These are phyloP conservation scores for Odontocerum albicorne DNA, from an alignment of 2,888 invertebrate genomes.

Conservation along the genomic window DNA sequence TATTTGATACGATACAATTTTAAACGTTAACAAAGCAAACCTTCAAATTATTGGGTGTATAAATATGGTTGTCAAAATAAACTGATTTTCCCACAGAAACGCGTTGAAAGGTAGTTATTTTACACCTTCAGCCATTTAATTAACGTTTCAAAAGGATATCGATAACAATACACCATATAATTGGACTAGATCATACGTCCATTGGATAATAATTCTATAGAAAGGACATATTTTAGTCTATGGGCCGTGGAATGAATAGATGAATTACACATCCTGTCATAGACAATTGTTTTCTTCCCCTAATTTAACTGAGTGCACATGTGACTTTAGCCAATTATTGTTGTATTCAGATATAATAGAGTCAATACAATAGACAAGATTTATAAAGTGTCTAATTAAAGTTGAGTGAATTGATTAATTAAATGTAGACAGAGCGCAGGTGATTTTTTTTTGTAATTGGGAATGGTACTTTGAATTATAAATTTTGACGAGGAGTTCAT, in stretches of 20 bases:
- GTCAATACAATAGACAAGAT: background rate
- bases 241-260: constrained; percentile 5
- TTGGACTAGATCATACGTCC: constrained; percentile 3
- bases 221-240: constrained; percentile 17
- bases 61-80: no score
- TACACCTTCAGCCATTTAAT: constrained; percentile 16
- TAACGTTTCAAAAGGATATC: constrained; percentile 6
- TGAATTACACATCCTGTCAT: constrained; percentile 15
- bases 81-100: constrained; percentile 22
- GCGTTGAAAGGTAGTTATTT: constrained; percentile 15
- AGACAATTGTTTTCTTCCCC: constrained; percentile 13
- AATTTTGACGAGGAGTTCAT: no score
- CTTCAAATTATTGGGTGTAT: no score
- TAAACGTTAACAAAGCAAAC: no score
- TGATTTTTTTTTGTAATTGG: no score
- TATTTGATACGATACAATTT: no score
- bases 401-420: background rate
- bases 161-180: constrained; percentile 15
- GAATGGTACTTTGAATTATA: no score
- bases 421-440: no score
- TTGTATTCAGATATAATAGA: background rate
- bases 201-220: constrained; percentile 9
- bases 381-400: background rate
- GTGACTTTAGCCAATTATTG: constrained; percentile 20
- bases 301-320: constrained; percentile 5